Conservation (phyloP, 2,888 invertebrate species). For the Athetis lepigone region DNA sequence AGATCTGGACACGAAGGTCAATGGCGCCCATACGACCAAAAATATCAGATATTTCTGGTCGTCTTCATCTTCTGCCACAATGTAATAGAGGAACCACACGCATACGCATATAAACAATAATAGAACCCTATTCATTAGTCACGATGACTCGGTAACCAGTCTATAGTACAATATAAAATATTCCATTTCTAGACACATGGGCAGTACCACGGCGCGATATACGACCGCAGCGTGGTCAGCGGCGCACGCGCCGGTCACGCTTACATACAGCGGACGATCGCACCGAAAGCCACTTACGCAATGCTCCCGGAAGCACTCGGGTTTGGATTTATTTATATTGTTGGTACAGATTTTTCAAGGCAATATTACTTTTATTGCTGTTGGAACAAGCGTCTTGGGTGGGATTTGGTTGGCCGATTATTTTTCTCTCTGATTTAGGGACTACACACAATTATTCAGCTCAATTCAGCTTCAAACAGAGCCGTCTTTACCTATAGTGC, state of each 20-base stretch:
- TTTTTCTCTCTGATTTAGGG: background rate
- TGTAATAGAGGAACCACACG: background rate
- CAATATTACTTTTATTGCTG: background rate
- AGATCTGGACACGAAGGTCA: too few relatives aligned
- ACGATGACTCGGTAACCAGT: constrained; percentile 35
- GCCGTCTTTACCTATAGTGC: too few relatives aligned
- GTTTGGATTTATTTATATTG: constrained; percentile 21
- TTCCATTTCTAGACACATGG: constrained; percentile 17
- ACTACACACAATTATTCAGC: too few relatives aligned
- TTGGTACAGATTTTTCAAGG: background rate
- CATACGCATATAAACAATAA: background rate
- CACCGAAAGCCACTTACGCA: constrained; percentile 37
- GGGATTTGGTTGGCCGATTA: background rate
- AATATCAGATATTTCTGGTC: too few relatives aligned
- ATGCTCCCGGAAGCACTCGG: constrained; percentile 51
- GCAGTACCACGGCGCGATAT: constrained; percentile 18
- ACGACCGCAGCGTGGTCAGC: constrained; percentile 36
- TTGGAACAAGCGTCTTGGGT: background rate
- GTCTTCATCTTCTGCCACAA: too few relatives aligned
- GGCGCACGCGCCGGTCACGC: constrained; percentile 49
- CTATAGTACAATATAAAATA: constrained; percentile 32
- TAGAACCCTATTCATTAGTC: background rate
- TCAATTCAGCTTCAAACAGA: too few relatives aligned
- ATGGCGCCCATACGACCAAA: too few relatives aligned
- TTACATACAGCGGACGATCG: constrained; percentile 16